Evolutionary conservation across 2,888 invertebrate species (phyloP), one percentile per base, ranked within the genome.

Genomic region (Corbicula japonica): DNA sequence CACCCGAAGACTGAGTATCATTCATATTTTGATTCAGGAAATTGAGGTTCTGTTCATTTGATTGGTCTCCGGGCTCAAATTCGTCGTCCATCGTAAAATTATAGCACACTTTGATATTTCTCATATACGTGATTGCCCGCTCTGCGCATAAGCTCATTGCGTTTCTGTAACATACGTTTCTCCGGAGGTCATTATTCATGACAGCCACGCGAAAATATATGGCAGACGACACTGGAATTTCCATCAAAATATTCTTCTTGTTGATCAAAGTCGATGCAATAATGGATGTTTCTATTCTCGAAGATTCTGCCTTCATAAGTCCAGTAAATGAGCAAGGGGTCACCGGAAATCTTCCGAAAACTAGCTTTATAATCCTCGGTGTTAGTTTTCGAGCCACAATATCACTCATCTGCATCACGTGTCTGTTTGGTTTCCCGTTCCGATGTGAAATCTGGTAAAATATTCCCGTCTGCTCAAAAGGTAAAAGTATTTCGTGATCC

Each of bases 291-390:
- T 90, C 89, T 15, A 84, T 72, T 58, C 83, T 86, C 0, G 84
- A 77, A 5, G 88, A 84, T 23, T 89, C 89, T 34, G 91, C 80
- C 1, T 85, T 80, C 58, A 92, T 80, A 3, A 87, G 78, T 6
- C 90, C 90, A 0, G 91, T 88, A 79, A 92, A 92, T 0, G 88
- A 85, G 65, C 89, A 89, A 1, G 87, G 89, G 0, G 89, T 88
- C 6, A 81, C 72, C 4, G 92, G 91, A 5, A 88, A 80, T 21
- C 86, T 83, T 2, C 92, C 92, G 56, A 86, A 90, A 3, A 90
- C 85, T 2, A 92, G 86, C 69, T 89, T 90, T 1, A 89, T 87
- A 6, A 88, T 76, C 21, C 88, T 78, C 0, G 91, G 91, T 6
- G 88, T 81, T 10, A 84, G 69, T 12, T 80, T 83, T 26, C 84